Percentiles rank a stretch among this genome's conserved stretches.
phyloP scores from a whole-genome alignment of 92 coral and sea anemone genomes.

The Zoanthus sociatus region DNA sequence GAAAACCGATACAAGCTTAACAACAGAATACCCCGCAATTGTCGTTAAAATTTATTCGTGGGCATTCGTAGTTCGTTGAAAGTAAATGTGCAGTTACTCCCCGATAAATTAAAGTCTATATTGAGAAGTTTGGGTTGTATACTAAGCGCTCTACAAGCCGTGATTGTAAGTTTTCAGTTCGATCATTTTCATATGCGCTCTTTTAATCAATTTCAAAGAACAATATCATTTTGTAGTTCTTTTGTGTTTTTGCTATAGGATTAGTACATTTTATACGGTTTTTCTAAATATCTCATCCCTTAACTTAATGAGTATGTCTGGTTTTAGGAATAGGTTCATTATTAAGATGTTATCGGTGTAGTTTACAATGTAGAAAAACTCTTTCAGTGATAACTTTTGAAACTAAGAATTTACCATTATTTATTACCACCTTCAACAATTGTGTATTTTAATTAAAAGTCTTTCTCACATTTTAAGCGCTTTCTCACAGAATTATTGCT shows the following conservation, averaged over 20 bases:
- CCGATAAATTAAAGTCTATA: too few relatives aligned
- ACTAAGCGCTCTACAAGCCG: too few relatives aligned
- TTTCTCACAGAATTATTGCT: not conserved
- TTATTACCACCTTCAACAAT: not conserved
- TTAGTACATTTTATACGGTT: not conserved
- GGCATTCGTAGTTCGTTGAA: too few relatives aligned
- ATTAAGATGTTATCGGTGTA: not conserved
- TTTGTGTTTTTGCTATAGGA: slow-evolving; percentile 5
- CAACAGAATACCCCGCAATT: too few relatives aligned
- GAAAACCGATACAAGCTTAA: too few relatives aligned
- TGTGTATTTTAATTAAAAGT: not conserved
- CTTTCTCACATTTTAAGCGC: not conserved
- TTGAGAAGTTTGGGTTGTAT: too few relatives aligned
- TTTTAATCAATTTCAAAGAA: not conserved
- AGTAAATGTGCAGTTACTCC: too few relatives aligned
- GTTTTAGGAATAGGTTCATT: not conserved
- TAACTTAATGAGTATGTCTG: slow-evolving; percentile 3
- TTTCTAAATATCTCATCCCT: not conserved
- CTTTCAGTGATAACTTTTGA: not conserved
- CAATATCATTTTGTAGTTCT: not conserved
- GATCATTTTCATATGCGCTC: not conserved
- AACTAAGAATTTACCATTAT: not conserved
- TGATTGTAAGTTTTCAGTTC: too few relatives aligned
- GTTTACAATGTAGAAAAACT: not conserved
- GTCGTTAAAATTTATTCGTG: too few relatives aligned